These are phyloP conservation scores for Hylia prasina DNA, from an alignment of 2,113 vertebrate genomes.

Conservation along the genomic window DNA sequence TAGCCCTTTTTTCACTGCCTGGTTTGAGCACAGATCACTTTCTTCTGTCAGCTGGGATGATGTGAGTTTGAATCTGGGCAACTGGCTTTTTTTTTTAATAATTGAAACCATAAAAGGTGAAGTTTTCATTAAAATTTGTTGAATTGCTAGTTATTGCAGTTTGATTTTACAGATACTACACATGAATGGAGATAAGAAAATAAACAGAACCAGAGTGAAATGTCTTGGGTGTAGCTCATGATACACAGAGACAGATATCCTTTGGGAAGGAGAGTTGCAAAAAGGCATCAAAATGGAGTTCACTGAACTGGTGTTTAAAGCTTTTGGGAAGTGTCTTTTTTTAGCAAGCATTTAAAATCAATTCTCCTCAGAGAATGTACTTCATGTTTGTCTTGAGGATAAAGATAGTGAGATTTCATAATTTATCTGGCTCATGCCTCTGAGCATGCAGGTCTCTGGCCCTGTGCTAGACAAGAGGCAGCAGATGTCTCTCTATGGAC, in stretches of 20 bases:
- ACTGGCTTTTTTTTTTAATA: background rate
- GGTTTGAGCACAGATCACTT: background rate
- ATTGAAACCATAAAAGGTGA: background rate
- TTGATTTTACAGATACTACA: background rate
- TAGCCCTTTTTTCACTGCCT: background rate
- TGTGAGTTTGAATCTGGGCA: background rate
- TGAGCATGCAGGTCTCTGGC: background rate
- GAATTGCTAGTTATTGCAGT: background rate
- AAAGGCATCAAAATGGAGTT: constrained; percentile 32
- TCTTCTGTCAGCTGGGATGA: background rate
- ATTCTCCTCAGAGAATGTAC: background rate
- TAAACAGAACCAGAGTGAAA: background rate
- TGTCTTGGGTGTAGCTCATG: background rate
- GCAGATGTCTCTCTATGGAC: background rate
- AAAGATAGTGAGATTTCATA: background rate
- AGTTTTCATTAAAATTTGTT: background rate
- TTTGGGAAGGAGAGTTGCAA: constrained; percentile 12
- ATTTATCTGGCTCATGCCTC: background rate
- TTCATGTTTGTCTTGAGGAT: constrained; percentile 7
- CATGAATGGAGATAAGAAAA: background rate
- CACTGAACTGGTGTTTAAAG: background rate
- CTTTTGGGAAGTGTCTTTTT: background rate
- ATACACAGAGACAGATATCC: background rate
- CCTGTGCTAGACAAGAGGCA: background rate
- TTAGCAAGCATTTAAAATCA: constrained; percentile 29